Evolutionary conservation across 23 tunicate genomes (phyloP).

Genomic region (Diplosoma virens): DNA sequence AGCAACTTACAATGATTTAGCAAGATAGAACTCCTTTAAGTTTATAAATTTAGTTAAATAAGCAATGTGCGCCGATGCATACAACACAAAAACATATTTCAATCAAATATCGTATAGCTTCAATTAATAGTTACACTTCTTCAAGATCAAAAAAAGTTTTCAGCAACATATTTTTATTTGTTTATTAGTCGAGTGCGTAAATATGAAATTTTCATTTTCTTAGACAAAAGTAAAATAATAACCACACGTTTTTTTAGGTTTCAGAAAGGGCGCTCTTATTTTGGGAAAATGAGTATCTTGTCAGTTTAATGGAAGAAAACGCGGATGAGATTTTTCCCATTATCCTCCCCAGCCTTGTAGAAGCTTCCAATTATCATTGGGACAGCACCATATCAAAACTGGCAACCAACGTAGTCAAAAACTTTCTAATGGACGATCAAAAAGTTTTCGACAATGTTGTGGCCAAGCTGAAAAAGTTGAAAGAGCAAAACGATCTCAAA

Average conservation of each 20-base stretch:
- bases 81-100: no score
- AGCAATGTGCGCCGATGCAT: no score
- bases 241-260: not conserved
- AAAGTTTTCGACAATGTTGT: not conserved
- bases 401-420: slow-evolving; percentile 31
- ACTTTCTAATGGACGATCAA: slow-evolving; percentile 36
- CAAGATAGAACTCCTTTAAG: no score
- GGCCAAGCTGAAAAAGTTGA: not conserved
- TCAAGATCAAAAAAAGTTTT: no score
- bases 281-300: slow-evolving; percentile 78
- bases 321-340: slow-evolving; percentile 43
- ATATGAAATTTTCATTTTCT: not conserved
- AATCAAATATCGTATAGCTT: no score
- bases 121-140: no score
- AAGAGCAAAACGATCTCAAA: not conserved
- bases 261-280: slow-evolving; percentile 58
- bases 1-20: no score
- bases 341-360: slow-evolving; percentile 37
- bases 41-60: no score
- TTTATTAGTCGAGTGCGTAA: no score
- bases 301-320: slow-evolving; percentile 58
- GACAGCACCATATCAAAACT: slow-evolving; percentile 25
- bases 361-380: slow-evolving; percentile 52
- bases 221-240: no score
- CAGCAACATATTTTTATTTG: no score